Evolutionary conservation across 2,113 vertebrate species (phyloP).

Genomic region (Pantherophis guttatus): DNA sequence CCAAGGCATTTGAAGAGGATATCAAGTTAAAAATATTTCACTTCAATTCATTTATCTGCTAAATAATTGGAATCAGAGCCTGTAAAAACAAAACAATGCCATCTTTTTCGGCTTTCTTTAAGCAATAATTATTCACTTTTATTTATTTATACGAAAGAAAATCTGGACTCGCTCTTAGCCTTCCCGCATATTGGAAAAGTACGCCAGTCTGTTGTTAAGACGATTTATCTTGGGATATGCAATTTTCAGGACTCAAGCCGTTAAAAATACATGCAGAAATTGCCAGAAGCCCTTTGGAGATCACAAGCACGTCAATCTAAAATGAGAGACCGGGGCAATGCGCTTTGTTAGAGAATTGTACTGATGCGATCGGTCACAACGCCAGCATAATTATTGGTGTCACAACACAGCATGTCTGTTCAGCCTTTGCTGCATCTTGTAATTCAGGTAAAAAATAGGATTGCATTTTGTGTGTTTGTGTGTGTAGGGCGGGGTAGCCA

Average conservation of each 20-base stretch:
- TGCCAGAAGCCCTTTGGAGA: background rate
- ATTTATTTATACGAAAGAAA: too few species aligned
- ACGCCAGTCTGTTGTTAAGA: background rate
- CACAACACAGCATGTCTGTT: background rate
- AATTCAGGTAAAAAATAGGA: background rate
- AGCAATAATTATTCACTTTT: constrained; percentile 6
- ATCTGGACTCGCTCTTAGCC: background rate
- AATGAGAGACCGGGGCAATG: background rate
- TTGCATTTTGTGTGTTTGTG: background rate
- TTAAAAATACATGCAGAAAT: constrained; percentile 11
- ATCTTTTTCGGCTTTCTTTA: background rate
- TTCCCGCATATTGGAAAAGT: too few species aligned
- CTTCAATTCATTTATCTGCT: background rate
- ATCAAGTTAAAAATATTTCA: background rate
- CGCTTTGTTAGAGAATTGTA: background rate
- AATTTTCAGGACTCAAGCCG: constrained; percentile 11
- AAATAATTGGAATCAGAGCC: background rate
- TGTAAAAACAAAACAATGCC: background rate
- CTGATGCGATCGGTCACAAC: background rate
- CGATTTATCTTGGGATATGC: background rate
- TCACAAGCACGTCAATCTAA: background rate
- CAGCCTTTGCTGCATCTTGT: background rate
- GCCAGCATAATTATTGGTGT: background rate
- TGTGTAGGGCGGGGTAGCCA: too few species aligned
- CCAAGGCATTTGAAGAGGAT: background rate